Conservation (phyloP, 2,888 invertebrate genomes). For the Meteorus colon region DNA sequence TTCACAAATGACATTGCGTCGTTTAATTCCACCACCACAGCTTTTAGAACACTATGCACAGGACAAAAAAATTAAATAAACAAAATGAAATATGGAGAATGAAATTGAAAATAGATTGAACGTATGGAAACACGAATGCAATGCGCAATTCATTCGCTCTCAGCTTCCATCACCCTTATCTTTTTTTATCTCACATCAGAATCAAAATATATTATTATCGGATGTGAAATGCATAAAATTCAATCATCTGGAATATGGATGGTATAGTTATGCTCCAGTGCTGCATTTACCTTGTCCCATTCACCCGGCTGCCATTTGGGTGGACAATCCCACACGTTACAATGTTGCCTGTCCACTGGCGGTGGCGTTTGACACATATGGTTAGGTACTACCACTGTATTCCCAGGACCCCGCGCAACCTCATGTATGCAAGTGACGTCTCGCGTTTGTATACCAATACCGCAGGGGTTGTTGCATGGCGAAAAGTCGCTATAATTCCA, state of each 20-base stretch:
- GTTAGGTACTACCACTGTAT: constrained; percentile 94
- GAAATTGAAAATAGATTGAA: neutral
- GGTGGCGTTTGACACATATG: constrained; percentile 94
- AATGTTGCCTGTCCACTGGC: constrained; percentile 91
- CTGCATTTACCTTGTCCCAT: constrained; percentile 82
- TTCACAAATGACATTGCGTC: constrained; percentile 87
- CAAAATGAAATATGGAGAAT: neutral
- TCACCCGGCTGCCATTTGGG: constrained; percentile 90
- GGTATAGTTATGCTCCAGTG: constrained; percentile 5
- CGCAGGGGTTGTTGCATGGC: constrained; percentile 93
- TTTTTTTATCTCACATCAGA: neutral
- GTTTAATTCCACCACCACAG: constrained; percentile 94
- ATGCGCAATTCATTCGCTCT: neutral
- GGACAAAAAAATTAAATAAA: neutral
- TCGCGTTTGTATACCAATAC: constrained; percentile 93
- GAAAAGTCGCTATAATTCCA: constrained; percentile 95
- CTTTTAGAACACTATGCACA: constrained; percentile 85
- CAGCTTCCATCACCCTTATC: neutral
- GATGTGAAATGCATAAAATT: constrained; percentile 13
- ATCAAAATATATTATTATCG: constrained; percentile 6
- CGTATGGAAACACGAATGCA: neutral
- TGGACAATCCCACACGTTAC: constrained; percentile 94
- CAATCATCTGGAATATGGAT: constrained; percentile 16
- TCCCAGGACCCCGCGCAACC: constrained; percentile 89
- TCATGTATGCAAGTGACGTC: constrained; percentile 92